These are phyloP conservation scores for Anthopleura xanthogrammica DNA, from an alignment of 92 coral and sea anemone genomes.

Conservation along the genomic window DNA sequence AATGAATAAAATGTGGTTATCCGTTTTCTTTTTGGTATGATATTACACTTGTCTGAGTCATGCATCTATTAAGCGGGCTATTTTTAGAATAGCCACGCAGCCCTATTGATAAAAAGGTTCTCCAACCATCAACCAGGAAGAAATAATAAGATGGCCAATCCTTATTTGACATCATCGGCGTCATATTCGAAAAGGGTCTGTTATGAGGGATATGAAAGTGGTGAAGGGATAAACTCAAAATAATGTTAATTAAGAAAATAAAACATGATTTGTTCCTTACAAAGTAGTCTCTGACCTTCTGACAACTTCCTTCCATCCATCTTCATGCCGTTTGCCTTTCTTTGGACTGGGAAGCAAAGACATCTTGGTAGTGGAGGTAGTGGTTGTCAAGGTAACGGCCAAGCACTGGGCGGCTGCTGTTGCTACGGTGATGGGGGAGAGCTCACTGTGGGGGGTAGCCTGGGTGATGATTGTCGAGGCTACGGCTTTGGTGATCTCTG, in stretches of 20 bases:
- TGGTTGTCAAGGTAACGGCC: conserved; percentile 89
- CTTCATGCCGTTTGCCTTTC: conserved; percentile 89
- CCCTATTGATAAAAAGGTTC: too few species aligned
- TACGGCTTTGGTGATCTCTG: conserved; percentile 87
- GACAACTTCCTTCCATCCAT: conserved; percentile 98
- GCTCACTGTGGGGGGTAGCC: conserved; percentile 85
- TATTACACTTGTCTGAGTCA: too few species aligned
- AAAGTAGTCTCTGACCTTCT: conserved; percentile 72
- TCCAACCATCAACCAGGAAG: too few species aligned
- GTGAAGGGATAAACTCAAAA: background rate
- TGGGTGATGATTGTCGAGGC: conserved; percentile 91
- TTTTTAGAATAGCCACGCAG: too few species aligned
- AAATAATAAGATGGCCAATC: too few species aligned
- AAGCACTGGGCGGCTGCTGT: conserved; percentile 99
- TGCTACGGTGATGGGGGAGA: conserved; percentile 96
- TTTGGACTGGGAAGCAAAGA: conserved; percentile 85
- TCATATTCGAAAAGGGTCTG: too few species aligned
- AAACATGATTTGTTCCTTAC: conserved; percentile 11
- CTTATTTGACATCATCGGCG: too few species aligned
- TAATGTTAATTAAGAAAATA: background rate
- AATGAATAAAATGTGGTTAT: too few species aligned
- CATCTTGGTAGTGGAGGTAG: conserved; percentile 76
- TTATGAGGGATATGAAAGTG: too few species aligned
- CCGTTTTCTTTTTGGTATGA: too few species aligned
- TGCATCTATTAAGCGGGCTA: too few species aligned